Evolutionary conservation across 2,888 invertebrate genomes (phyloP).

Genomic region (Phrixothrix hirtus): DNA sequence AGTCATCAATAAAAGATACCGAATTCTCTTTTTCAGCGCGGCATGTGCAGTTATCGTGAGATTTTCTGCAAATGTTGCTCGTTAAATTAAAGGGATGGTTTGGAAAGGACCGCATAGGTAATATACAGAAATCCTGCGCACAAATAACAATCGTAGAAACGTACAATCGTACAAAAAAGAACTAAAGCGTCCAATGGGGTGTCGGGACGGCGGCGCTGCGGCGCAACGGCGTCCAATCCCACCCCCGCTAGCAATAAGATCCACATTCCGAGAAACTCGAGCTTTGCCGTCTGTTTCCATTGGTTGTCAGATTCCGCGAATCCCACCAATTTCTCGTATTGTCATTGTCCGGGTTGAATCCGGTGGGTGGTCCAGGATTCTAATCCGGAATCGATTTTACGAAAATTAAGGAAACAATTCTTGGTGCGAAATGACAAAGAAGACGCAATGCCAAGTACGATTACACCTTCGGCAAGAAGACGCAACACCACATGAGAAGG

Average conservation of each 20-base stretch:
- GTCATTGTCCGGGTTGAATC: constrained; percentile 48
- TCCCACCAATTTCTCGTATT: constrained; percentile 56
- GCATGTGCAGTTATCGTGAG: neutral
- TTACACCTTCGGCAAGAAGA: constrained; percentile 30
- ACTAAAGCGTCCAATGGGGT: constrained; percentile 47
- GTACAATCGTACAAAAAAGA: constrained; percentile 49
- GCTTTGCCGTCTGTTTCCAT: constrained; percentile 51
- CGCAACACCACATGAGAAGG: constrained; percentile 49
- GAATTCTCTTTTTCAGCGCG: constrained; percentile 4
- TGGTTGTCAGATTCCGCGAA: constrained; percentile 52
- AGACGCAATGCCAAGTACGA: constrained; percentile 22
- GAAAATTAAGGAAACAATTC: neutral
- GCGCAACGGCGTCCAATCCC: constrained; percentile 49
- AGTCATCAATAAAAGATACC: constrained; percentile 28
- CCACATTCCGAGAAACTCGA: constrained; percentile 55
- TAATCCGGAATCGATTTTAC: constrained; percentile 10
- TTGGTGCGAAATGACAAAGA: constrained; percentile 10
- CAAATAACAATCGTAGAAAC: constrained; percentile 41
- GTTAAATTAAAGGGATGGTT: constrained; percentile 1
- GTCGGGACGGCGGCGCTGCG: constrained; percentile 45
- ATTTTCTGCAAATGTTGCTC: constrained; percentile 3
- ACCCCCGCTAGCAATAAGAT: constrained; percentile 53
- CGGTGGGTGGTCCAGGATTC: constrained; percentile 27
- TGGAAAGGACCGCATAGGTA: constrained; percentile 10
- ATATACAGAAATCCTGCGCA: constrained; percentile 37